Evolutionary conservation across 2,888 invertebrate species (phyloP), one percentile per base, ranked within the genome.

Genomic region (Hydrotaea cyrtoneurina): DNA sequence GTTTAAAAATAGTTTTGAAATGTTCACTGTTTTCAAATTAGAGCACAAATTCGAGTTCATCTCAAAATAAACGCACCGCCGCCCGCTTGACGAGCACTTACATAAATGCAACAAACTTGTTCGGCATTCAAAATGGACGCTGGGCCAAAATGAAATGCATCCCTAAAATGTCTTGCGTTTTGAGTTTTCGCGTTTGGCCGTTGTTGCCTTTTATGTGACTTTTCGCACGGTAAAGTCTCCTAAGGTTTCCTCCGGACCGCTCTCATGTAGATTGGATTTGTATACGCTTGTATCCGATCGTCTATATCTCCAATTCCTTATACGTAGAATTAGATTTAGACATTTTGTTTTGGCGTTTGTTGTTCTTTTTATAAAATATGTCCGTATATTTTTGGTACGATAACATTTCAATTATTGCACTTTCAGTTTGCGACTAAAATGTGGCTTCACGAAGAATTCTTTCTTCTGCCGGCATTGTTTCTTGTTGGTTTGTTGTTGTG

Each of bases 291-390:
- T 62, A 17, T n/a, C 69, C 43, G 69, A 23, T 69, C 75, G 62
- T 87, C 86, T 88, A 85, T 82, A 55, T 85, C 78, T 83, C 88
- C 88, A 89, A 90, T 90, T 91, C 89, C 86, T 86, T 86, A 88
- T 86, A 88, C 86, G 64, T 80, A 86, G 90, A 90, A 90, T 88
- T 87, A 87, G 89, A 90, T 88, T 90, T 89, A 89, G 90, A 87
- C 82, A 86, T 85, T 36, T 17, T 0, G 15, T 36, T 64, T 31
- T 64, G 15, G 8, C 15, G 26, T 59, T 62, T 50, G 15, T 62
- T 71, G 15, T 31, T 78, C 46, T 64, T 39, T 21, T 53, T n/a
- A n/a, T n/a, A n/a, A n/a, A n/a, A n/a, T n/a, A n/a, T 31, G 31
- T 7, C 2, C 31, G 7, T 31, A 7, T 31, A 31, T 31, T 7